These are phyloP conservation scores for Nesidiocoris tenuis DNA, from an alignment of 2,888 invertebrate genomes.

Conservation along the genomic window DNA sequence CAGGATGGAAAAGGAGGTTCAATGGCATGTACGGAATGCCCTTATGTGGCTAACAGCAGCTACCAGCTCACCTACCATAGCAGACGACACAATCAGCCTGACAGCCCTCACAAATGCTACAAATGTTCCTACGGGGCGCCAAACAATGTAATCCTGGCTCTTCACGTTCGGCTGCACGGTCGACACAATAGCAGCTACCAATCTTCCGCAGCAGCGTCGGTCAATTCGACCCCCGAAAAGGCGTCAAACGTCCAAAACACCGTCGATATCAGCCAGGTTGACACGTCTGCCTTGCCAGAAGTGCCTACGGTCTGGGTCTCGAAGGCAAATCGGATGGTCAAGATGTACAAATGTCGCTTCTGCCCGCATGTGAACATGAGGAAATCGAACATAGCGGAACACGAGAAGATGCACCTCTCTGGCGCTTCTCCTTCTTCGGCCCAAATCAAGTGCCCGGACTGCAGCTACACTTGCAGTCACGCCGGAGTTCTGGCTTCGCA, in stretches of 20 bases:
- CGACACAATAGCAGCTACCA: background rate
- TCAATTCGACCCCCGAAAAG: slow-evolving; percentile 44
- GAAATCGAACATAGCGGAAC: slow-evolving; percentile 75
- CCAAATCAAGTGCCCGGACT: slow-evolving; percentile 67
- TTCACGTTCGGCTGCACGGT: slow-evolving; percentile 47
- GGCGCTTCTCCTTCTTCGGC: slow-evolving; percentile 33
- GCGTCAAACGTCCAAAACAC: slow-evolving; percentile 17
- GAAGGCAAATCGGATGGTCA: slow-evolving; percentile 68
- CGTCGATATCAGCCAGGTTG: slow-evolving; percentile 48
- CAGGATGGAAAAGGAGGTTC: slow-evolving; percentile 29
- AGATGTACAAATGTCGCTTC: slow-evolving; percentile 80
- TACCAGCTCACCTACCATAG: slow-evolving; percentile 45
- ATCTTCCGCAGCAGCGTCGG: slow-evolving; percentile 48
- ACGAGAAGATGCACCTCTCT: slow-evolving; percentile 74
- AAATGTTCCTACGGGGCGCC: slow-evolving; percentile 46
- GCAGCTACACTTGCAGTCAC: slow-evolving; percentile 75
- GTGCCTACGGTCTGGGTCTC: slow-evolving; percentile 76
- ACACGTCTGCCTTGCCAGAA: slow-evolving; percentile 57
- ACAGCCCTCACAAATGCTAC: slow-evolving; percentile 43
- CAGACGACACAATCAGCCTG: slow-evolving; percentile 37
- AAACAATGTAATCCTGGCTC: slow-evolving; percentile 46
- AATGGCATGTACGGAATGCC: slow-evolving; percentile 44
- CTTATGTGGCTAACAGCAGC: slow-evolving; percentile 40
- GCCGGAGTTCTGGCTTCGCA: slow-evolving; percentile 69
- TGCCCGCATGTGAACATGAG: slow-evolving; percentile 83